Base-by-base conservation (phyloP, 2,888 invertebrate genomes). In the Embidobia sp. region DNA sequence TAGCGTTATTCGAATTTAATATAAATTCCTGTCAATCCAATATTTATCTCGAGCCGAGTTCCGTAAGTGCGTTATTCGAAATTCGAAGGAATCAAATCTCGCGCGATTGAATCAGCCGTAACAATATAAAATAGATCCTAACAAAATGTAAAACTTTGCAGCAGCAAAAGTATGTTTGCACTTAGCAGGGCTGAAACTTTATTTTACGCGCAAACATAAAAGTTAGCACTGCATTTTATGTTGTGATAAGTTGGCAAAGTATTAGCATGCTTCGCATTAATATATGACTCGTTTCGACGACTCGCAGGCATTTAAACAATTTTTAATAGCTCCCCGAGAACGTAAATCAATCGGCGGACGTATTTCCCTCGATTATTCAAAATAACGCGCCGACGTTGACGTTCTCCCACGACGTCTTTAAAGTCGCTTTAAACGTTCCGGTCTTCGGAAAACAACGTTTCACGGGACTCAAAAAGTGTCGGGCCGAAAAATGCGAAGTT, bases 401-500 rank as follows among this genome's bases (percentile, higher is more conserved):
- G n/a, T n/a, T n/a, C n/a, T n/a, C n/a, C n/a, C n/a, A n/a, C n/a
- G n/a, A n/a, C n/a, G n/a, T n/a, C n/a, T n/a, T n/a, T n/a, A n/a
- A n/a, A n/a, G n/a, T n/a, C n/a, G n/a, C n/a, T n/a, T n/a, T n/a
- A n/a, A n/a, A n/a, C n/a, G n/a, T n/a, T n/a, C n/a, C n/a, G n/a
- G n/a, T n/a, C n/a, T n/a, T n/a, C n/a, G n/a, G n/a, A n/a, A n/a
- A n/a, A n/a, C n/a, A n/a, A n/a, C n/a, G n/a, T n/a, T n/a, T n/a
- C n/a, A n/a, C n/a, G n/a, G 22, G 6, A 22, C 22, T 22, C 6
- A 33, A 59, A 44, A 70, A 51, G 35, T 61, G 22, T 53, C n/a
- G 11, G 18, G 33, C n/a, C n/a, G 19, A 40, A 64, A 49, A 57
- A 42, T 64, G 18, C 33, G 4, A 49, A 76, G 40, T 69, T 57